Base-by-base conservation (phyloP, 2,113 vertebrate genomes). In the Gobio gobio region DNA sequence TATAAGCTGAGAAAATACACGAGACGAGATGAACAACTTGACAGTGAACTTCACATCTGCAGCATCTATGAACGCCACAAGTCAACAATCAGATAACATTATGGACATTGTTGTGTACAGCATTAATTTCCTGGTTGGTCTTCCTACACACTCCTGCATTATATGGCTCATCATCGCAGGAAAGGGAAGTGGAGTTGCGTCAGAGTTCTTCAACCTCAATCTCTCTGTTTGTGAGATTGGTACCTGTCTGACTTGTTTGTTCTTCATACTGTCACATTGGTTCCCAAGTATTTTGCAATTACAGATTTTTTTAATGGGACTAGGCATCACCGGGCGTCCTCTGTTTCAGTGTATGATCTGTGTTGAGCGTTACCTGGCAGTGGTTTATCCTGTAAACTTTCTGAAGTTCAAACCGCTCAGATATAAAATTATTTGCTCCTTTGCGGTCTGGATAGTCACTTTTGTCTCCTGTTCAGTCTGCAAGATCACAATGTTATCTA, bases 121-220 rank as follows among this genome's bases (percentile, higher is more conserved):
- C 18, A 56, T 47, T 14, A 59, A 66, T 68, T 2, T 49, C 0
- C 13, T 82, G 2, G 5, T 87, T 7, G 58, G 76, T 33, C 68
- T 87, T 63, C 86, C 82, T 7, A 63, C 72, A 24, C 58, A 84
- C n/a, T 29, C n/a, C 12, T 77, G 29, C 12, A 36, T 79, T 13
- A 63, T 79, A 22, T 79, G 77, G 77, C 20, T 79, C 33, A 79
- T 66, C 3, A 7, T 47, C 24, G 70, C 22, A 10, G 51, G 72
- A 40, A 14, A 2, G 49, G 26, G 51, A 56, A 68, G 68, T 72
- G 78, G 70, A 82, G 40, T 76, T 14, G 40, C 56, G 7, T 74
- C 78, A 40, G 83, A 85, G 33, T 70, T 85, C 49, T 85, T 87
- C 29, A 82, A 36, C n/a, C 49, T 87, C 61, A 87, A 40, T 77